Evolutionary conservation across 2,888 invertebrate species (phyloP).

Genomic region (Caenorhabditis uteleia): DNA sequence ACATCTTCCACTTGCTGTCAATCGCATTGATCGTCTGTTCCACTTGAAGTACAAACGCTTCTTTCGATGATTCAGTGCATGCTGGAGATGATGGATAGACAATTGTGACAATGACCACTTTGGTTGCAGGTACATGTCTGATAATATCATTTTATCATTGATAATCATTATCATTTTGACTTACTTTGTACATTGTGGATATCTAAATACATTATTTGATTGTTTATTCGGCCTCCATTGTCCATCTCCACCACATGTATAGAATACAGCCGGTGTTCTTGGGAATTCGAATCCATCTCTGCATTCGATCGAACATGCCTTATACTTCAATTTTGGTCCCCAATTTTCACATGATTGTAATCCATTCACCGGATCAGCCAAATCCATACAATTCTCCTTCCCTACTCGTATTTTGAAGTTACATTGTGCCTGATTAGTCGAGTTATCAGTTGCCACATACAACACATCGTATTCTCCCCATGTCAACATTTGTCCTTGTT

Average conservation of each 20-base stretch:
- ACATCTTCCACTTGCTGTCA: constrained; percentile 95
- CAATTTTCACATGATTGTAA: constrained; percentile 89
- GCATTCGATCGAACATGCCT: constrained; percentile 81
- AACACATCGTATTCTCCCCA: constrained; percentile 67
- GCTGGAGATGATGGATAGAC: constrained; percentile 94
- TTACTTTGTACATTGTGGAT: constrained; percentile 69
- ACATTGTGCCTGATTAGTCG: constrained; percentile 61
- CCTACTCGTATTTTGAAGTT: constrained; percentile 67
- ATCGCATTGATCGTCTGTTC: constrained; percentile 86
- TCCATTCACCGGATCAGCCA: constrained; percentile 89
- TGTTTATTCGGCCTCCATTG: constrained; percentile 83
- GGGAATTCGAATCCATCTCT: constrained; percentile 77
- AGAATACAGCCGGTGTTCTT: constrained; percentile 91
- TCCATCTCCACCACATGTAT: constrained; percentile 96
- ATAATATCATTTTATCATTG: too few relatives aligned
- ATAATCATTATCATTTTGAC: too few relatives aligned
- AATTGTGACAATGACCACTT: constrained; percentile 90
- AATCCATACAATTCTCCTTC: constrained; percentile 89
- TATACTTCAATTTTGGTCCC: constrained; percentile 83
- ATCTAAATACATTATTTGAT: constrained; percentile 56
- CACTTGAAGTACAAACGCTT: constrained; percentile 78
- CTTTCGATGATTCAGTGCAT: constrained; percentile 86
- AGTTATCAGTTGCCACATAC: constrained; percentile 68
- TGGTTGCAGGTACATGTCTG: constrained; percentile 88
- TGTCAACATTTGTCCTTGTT: constrained; percentile 67